Evolutionary conservation across 2,113 vertebrate genomes (phyloP).

Genomic region (Oenanthe melanoleuca): DNA sequence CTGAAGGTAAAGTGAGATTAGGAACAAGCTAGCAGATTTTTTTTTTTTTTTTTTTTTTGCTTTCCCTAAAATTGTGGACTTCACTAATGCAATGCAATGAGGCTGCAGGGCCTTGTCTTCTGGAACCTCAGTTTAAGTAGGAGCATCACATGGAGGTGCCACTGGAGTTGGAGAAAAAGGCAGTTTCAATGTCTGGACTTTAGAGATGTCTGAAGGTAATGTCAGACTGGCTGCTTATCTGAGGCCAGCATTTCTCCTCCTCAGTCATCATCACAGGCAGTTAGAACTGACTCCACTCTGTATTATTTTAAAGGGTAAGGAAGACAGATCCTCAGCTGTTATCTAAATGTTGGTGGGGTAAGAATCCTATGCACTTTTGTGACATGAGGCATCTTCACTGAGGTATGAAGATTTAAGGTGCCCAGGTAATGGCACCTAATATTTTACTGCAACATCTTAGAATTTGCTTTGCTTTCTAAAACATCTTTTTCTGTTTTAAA

Average conservation of each 20-base stretch:
- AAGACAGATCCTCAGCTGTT: neutral
- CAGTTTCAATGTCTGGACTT: neutral
- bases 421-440: neutral
- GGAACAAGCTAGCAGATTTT: neutral
- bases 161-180: neutral
- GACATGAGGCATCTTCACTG: neutral
- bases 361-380: neutral
- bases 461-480: neutral
- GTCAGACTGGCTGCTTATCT: neutral
- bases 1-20: neutral
- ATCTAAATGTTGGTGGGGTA: neutral
- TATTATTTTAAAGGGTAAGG: neutral
- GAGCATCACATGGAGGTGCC: fast-evolving
- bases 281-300: neutral
- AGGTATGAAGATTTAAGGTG: neutral
- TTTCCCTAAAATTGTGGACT: neutral
- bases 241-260: neutral
- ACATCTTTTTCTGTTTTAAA: neutral
- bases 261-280: neutral
- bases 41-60: neutral
- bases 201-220: neutral
- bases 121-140: neutral
- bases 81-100: neutral
- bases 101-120: neutral
- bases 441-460: neutral